Percentiles rank a stretch among this genome's conserved stretches.
Evolutionary conservation across 2,797 vertebrate genomes (phyloP).

Genomic region (Microcaecilia unicolor): DNA sequence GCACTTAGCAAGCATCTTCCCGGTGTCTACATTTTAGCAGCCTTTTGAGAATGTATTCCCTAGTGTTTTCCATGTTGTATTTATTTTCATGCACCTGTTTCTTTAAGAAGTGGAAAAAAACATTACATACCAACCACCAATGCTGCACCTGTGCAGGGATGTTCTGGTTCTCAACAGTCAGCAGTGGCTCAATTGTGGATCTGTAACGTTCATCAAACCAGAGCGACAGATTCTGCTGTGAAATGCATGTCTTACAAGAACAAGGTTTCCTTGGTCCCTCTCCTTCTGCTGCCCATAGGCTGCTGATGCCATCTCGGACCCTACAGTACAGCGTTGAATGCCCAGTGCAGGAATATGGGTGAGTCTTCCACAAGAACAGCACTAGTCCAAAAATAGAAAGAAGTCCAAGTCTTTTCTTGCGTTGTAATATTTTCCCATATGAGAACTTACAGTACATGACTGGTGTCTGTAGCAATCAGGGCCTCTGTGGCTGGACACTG

Average conservation of each 20-base stretch:
- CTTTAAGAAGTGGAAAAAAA: too few species aligned
- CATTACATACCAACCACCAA: slow-evolving; percentile 34
- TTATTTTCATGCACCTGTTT: too few species aligned
- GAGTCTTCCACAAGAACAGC: slow-evolving; percentile 11
- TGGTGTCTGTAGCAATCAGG: too few species aligned
- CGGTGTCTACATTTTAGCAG: too few species aligned
- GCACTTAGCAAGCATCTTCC: too few species aligned
- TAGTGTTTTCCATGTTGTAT: too few species aligned
- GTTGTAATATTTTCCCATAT: neutral
- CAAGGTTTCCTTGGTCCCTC: neutral
- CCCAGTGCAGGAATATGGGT: neutral
- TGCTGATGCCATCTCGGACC: too few species aligned
- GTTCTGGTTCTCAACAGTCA: neutral
- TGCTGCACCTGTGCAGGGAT: neutral
- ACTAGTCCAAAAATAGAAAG: slow-evolving; percentile 3
- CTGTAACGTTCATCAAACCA: slow-evolving; percentile 12
- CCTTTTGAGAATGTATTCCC: too few species aligned
- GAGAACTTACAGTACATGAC: too few species aligned
- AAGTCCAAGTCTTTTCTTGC: neutral
- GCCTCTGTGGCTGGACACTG: too few species aligned
- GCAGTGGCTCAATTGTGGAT: neutral
- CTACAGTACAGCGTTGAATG: neutral
- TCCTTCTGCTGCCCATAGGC: too few species aligned
- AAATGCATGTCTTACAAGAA: accelerated
- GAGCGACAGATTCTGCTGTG: accelerated